These are phyloP conservation scores for Australoheros scitulus DNA, from an alignment of 2,113 vertebrate genomes.

Conservation along the genomic window DNA sequence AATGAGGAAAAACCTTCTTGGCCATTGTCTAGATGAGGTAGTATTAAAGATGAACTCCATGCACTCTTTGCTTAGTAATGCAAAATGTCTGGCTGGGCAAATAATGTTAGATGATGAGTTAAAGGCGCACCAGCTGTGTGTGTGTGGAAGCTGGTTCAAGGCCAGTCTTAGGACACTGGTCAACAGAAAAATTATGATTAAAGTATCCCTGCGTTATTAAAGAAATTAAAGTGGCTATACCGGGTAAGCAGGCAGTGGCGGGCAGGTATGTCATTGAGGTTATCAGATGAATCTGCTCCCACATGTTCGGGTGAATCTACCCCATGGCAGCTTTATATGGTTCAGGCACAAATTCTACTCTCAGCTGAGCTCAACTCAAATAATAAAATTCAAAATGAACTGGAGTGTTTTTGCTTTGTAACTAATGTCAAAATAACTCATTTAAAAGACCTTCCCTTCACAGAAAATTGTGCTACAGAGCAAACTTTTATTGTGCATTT, in stretches of 20 bases:
- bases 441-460: neutral
- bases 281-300: neutral
- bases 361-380: neutral
- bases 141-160: slow-evolving; percentile 32
- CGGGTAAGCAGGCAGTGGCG: neutral
- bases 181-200: neutral
- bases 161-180: slow-evolving; percentile 34
- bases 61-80: slow-evolving; percentile 18
- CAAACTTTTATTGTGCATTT: neutral
- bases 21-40: slow-evolving; percentile 47
- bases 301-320: neutral
- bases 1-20: slow-evolving; percentile 16
- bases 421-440: neutral
- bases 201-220: slow-evolving; percentile 15
- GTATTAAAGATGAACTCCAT: slow-evolving; percentile 36
- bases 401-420: neutral
- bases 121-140: neutral
- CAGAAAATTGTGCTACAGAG: neutral
- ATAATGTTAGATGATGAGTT: slow-evolving; percentile 8
- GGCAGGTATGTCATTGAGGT: neutral
- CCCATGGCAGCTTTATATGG: neutral
- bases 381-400: neutral
- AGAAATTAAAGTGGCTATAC: neutral
- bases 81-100: slow-evolving; percentile 52
- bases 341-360: neutral